Evolutionary conservation across 2,888 invertebrate species (phyloP), one percentile per base, ranked within the genome.

Genomic region (Phengaris alcon): DNA sequence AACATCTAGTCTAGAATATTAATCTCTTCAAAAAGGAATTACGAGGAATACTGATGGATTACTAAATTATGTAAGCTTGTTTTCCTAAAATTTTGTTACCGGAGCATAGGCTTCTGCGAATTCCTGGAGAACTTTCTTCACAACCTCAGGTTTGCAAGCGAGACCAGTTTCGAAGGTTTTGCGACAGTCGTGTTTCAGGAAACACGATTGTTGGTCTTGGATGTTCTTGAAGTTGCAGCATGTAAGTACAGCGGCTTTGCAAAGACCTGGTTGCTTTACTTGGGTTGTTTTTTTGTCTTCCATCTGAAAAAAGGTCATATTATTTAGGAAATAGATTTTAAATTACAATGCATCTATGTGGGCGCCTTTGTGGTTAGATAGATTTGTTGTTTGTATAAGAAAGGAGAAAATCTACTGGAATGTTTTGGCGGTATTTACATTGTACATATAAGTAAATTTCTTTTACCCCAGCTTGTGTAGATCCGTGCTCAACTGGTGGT

Each of bases 231-330:
- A 75, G 57, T 81, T 82, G 77, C 92, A 91, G 82, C 92, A 92
- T 2, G 85, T 82, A 0, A 92, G 80, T 64, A 89, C 83, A 0
- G 89, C 87, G 13, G 89, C 87, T 68, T 86, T 86, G 78, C 92
- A 92, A 76, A 80, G 80, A 3, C 80, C 81, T 0, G 86, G 85
- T 8, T n/a, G 54, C 52, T 52, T 13, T 76, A 13, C 76, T 7
- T 84, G 84, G 12, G 82, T 81, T 72, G 76, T 68, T 48, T 84
- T 80, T 73, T 84, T 80, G 7, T 73, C 72, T 77, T 79, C 70
- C 55, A 70, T 64, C 80, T 81, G 70, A 15, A 80, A 78, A 72
- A 76, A 74, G 73, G 22, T 44, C 10, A 68, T 51, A 22, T 9
- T 35, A 52, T 68, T 52, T 74, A 59, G 6, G 4, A 6, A 46